Conservation (phyloP, 2,113 vertebrate species). For the Phaetusa simplex region DNA sequence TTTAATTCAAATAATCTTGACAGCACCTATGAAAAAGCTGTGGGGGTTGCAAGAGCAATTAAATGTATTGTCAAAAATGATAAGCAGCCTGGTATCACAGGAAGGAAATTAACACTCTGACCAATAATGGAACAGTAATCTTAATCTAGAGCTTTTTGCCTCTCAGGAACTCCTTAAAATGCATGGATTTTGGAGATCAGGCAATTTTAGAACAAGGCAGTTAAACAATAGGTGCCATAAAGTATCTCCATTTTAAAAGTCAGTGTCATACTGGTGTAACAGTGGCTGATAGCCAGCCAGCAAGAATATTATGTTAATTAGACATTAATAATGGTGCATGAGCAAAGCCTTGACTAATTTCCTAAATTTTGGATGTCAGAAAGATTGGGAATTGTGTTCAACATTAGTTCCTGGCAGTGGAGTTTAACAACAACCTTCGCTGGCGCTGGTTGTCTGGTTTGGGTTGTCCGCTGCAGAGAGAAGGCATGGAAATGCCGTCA, state of each 20-base stretch:
- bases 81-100: constrained; percentile 19
- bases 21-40: constrained; percentile 27
- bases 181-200: constrained; percentile 22
- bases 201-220: not conserved
- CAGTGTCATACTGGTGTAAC: not conserved
- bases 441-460: not conserved
- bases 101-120: constrained; percentile 34
- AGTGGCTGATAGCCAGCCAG: not conserved
- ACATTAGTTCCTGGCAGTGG: not conserved
- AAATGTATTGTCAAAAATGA: constrained; percentile 52
- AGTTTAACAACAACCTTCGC: not conserved
- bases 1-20: constrained; percentile 53
- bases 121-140: constrained; percentile 40
- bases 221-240: constrained; percentile 29
- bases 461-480: not conserved
- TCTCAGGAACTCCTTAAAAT: not conserved
- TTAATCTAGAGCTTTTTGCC: constrained; percentile 28
- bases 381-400: not conserved
- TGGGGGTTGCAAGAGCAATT: constrained; percentile 34
- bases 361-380: not conserved
- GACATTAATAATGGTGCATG: not conserved
- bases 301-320: not conserved
- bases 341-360: not conserved
- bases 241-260: not conserved
- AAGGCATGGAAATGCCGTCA: not conserved